These are phyloP conservation scores for Crax fasciolata DNA, from an alignment of 2,797 vertebrate genomes.

Conservation along the genomic window DNA sequence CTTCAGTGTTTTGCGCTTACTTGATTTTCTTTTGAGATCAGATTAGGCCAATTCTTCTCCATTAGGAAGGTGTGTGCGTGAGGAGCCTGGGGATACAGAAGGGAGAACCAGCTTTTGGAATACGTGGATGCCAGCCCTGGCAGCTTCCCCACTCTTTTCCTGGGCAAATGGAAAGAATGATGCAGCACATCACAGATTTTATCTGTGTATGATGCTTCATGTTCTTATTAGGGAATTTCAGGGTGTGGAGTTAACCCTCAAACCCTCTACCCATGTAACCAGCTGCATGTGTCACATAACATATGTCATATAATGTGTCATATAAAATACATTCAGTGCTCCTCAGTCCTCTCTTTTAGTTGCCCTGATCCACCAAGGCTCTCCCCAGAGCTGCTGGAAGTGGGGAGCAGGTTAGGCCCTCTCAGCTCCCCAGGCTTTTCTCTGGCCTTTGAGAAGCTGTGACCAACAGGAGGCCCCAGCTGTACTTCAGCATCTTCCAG, in stretches of 20 bases:
- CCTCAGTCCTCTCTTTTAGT: not conserved
- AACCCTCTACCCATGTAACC: not conserved
- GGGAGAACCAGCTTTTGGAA: not conserved
- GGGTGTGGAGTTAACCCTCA: slow-evolving; percentile 64
- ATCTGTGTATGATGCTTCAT: not conserved
- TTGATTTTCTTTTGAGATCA: slow-evolving; percentile 65
- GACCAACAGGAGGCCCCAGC: not conserved
- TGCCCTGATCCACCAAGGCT: not conserved
- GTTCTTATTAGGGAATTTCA: slow-evolving; percentile 53
- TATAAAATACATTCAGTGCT: not conserved
- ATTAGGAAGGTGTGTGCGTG: not conserved
- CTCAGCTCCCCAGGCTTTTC: not conserved
- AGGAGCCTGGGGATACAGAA: not conserved
- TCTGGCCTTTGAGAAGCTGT: not conserved
- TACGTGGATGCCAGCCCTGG: not conserved
- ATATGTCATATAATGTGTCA: no score
- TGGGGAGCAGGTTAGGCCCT: not conserved
- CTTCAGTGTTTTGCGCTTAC: not conserved
- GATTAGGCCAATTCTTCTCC: slow-evolving; percentile 28
- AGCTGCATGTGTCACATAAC: rapidly evolving
- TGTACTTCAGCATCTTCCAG: not conserved
- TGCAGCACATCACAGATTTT: slow-evolving; percentile 34
- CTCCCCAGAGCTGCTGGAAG: not conserved
- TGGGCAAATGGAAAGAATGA: slow-evolving; percentile 56
- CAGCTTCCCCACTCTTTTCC: slow-evolving; percentile 21